A percentile compares a stretch with the other conserved stretches of the same genome.
These are phyloP conservation scores for Rhinoraja longicauda DNA, from an alignment of 2,797 vertebrate species.

Conservation along the genomic window DNA sequence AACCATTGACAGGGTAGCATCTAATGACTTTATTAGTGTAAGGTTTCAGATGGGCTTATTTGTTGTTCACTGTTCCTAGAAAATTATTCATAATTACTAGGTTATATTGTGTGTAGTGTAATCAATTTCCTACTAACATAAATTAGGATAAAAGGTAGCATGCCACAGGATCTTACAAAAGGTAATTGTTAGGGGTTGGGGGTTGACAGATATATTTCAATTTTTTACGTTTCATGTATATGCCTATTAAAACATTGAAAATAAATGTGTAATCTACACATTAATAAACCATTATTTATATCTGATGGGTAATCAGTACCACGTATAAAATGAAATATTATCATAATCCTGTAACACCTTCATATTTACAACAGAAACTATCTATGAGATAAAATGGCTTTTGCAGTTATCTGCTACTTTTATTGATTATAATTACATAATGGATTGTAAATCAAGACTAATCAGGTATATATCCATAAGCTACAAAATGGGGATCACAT, in stretches of 20 bases:
- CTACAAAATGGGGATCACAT: neutral
- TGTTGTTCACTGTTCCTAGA: constrained; percentile 86
- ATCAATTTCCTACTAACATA: constrained; percentile 67
- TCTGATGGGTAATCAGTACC: neutral
- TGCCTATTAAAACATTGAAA: neutral
- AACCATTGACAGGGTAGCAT: constrained; percentile 73
- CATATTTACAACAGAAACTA: neutral
- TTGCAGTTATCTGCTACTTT: neutral
- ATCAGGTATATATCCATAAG: neutral
- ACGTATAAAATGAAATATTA: neutral
- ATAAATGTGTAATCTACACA: neutral
- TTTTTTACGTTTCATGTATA: neutral
- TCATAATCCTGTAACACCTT: neutral
- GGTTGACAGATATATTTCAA: constrained; percentile 1
- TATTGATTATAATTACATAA: neutral
- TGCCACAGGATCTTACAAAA: constrained; percentile 47
- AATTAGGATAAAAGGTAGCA: constrained; percentile 60
- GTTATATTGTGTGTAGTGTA: constrained; percentile 67
- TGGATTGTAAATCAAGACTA: neutral
- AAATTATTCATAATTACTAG: constrained; percentile 86
- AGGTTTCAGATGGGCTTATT: constrained; percentile 77
- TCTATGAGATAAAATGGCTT: neutral
- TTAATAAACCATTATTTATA: neutral
- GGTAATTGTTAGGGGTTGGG: constrained; percentile 50
- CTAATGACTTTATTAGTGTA: constrained; percentile 83